Evolutionary conservation across 2,888 invertebrate species (phyloP).

Genomic region (Conistra vaccinii): DNA sequence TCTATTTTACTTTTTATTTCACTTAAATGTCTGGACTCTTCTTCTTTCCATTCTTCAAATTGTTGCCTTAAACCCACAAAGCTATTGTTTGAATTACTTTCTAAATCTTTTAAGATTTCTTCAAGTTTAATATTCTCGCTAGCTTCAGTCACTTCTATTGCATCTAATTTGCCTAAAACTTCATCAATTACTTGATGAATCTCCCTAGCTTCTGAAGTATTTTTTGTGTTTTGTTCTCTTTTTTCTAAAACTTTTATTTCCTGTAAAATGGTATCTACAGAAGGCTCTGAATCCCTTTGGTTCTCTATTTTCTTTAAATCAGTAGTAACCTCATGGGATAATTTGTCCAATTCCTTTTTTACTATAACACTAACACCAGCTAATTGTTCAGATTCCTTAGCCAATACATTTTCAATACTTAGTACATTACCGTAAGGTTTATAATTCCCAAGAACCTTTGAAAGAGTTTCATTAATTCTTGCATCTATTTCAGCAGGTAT

Average conservation of each 20-base stretch:
- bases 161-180: conserved; percentile 65
- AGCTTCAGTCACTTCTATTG: conserved; percentile 64
- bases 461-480: conserved; percentile 65
- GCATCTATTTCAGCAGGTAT: conserved; percentile 56
- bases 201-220: conserved; percentile 71
- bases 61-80: conserved; percentile 61
- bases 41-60: conserved; percentile 69
- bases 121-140: conserved; percentile 72
- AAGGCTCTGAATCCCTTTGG: conserved; percentile 63
- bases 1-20: conserved; percentile 59
- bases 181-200: conserved; percentile 74
- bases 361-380: conserved; percentile 74
- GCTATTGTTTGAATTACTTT: conserved; percentile 64
- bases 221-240: conserved; percentile 71
- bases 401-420: conserved; percentile 69
- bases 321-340: conserved; percentile 73
- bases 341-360: conserved; percentile 74
- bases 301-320: conserved; percentile 65
- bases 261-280: conserved; percentile 73
- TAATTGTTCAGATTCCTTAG: conserved; percentile 75
- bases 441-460: conserved; percentile 39
- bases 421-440: conserved; percentile 63
- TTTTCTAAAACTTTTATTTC: conserved; percentile 76
- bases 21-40: conserved; percentile 61
- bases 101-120: conserved; percentile 69